Conservation (phyloP, 2,113 vertebrate genomes). For the Ceuthmochares aereus region DNA sequence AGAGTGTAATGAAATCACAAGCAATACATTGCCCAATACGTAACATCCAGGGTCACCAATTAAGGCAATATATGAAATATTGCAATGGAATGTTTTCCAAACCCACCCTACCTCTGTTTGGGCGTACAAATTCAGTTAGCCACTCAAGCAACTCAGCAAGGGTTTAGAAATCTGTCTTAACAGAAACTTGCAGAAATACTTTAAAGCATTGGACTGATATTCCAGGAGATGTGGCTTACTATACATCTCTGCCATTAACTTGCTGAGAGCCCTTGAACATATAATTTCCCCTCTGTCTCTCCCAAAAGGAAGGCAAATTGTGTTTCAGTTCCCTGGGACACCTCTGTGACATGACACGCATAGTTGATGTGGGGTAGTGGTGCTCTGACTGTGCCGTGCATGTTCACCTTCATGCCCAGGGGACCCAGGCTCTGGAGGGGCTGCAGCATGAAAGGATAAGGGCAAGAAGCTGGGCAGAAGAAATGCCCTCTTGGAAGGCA, state of each 20-base stretch:
- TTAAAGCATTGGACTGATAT: not conserved
- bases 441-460: not conserved
- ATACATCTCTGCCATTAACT: not conserved
- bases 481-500: not conserved
- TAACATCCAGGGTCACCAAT: not conserved
- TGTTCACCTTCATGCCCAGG: not conserved
- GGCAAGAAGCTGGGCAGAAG: not conserved
- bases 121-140: not conserved
- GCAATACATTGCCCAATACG: not conserved
- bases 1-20: not conserved
- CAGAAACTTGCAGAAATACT: not conserved
- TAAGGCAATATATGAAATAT: not conserved
- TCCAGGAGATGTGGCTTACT: not conserved
- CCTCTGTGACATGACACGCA: not conserved
- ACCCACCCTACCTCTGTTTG: not conserved
- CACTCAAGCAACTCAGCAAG: accelerated
- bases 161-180: not conserved
- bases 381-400: accelerated
- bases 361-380: accelerated
- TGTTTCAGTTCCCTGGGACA: not conserved
- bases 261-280: not conserved
- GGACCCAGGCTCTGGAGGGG: not conserved
- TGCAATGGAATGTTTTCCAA: not conserved
- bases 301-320: not conserved
- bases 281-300: not conserved